Evolutionary conservation across 2,113 vertebrate species (phyloP).

Genomic region (Chitala chitala): DNA sequence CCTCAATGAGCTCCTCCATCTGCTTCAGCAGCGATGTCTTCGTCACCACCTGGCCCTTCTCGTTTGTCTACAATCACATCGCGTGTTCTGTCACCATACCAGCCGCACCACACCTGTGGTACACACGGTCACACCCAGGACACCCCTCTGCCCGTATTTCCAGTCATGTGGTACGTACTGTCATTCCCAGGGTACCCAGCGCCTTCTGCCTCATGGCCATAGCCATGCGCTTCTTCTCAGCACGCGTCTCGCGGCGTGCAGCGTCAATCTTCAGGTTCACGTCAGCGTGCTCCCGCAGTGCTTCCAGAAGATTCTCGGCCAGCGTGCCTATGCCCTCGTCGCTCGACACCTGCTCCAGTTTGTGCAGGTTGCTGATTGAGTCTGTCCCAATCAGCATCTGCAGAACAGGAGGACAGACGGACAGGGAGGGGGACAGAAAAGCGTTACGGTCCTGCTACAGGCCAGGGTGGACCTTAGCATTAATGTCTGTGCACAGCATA

Average conservation of each 20-base stretch:
- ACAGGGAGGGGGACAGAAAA: too few relatives aligned
- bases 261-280: conserved; percentile 97
- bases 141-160: neutral
- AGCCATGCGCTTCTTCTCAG: conserved; percentile 97
- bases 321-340: conserved; percentile 95
- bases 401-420: neutral
- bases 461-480: too few relatives aligned
- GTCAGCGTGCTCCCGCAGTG: conserved; percentile 82
- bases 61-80: conserved; percentile 78
- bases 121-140: too few relatives aligned
- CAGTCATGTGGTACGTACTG: conserved; percentile 57
- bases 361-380: conserved; percentile 94
- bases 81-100: neutral
- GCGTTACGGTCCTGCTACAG: too few relatives aligned
- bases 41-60: conserved; percentile 97
- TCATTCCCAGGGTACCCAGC: conserved; percentile 95
- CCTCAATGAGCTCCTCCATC: conserved; percentile 98
- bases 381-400: conserved; percentile 91
- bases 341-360: conserved; percentile 97
- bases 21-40: conserved; percentile 94
- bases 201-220: conserved; percentile 99
- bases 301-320: conserved; percentile 94
- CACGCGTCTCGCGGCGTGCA: conserved; percentile 86
- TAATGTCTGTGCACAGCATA: too few relatives aligned
- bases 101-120: neutral